A percentile compares a stretch with the other conserved stretches of the same genome.
These are phyloP conservation scores for Ecliptopera silaceata DNA, from an alignment of 2,888 invertebrate genomes.

Conservation along the genomic window DNA sequence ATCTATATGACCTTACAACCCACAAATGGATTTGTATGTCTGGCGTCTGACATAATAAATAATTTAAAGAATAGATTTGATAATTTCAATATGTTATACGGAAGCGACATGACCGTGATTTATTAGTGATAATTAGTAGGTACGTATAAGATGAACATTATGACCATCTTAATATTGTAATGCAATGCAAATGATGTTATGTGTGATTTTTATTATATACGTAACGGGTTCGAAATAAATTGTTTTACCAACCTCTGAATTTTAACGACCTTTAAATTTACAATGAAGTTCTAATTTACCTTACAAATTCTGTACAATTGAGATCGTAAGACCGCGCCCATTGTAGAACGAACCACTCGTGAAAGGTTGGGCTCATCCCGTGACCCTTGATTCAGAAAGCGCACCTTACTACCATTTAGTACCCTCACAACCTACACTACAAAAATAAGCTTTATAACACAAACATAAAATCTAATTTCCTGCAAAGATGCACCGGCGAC, in stretches of 20 bases:
- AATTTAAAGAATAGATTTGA: conserved; percentile 3
- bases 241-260: not conserved
- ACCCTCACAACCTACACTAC: conserved; percentile 41
- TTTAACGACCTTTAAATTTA: conserved; percentile 2
- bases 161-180: conserved; percentile 9
- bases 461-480: conserved; percentile 24
- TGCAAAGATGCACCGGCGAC: conserved; percentile 26
- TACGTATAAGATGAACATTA: conserved; percentile 5
- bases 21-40: not conserved
- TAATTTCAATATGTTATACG: conserved; percentile 18
- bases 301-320: conserved; percentile 41
- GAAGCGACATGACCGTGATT: conserved; percentile 21
- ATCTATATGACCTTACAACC: conserved; percentile 27
- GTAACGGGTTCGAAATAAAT: conserved; percentile 8
- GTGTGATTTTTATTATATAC: conserved; percentile 6
- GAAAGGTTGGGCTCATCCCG: conserved; percentile 82
- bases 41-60: conserved; percentile 25
- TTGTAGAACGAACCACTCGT: conserved; percentile 70
- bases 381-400: conserved; percentile 71
- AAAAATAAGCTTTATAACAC: conserved; percentile 41
- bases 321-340: conserved; percentile 55
- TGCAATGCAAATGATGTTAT: conserved; percentile 19
- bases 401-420: conserved; percentile 56
- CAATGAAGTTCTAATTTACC: not conserved
- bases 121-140: conserved; percentile 10